Evolutionary conservation across 1,140 invertebrate species (phyloP).

Genomic region (Rhagoletis zephyria): DNA sequence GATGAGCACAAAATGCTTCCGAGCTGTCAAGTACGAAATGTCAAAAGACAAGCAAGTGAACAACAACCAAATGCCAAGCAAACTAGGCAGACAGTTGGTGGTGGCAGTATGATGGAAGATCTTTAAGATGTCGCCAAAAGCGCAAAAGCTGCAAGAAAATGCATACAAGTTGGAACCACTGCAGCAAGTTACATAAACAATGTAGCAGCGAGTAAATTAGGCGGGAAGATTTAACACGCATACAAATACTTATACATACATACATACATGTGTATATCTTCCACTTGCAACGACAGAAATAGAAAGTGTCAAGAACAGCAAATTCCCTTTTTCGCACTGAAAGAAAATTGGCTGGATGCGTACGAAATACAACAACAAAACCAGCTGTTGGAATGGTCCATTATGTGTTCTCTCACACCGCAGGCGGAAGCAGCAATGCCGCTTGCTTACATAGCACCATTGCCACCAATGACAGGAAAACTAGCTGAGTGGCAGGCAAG

Average conservation of each 20-base stretch:
- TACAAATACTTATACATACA: background rate
- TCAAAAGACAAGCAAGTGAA: slow-evolving; percentile 46
- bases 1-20: slow-evolving; percentile 21
- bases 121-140: slow-evolving; percentile 44
- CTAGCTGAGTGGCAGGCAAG: background rate
- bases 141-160: background rate
- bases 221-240: background rate
- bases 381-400: background rate
- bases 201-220: background rate
- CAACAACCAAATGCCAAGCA: slow-evolving; percentile 42
- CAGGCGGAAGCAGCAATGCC: background rate
- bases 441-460: background rate
- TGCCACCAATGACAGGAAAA: background rate
- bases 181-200: background rate
- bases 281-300: background rate
- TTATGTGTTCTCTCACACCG: background rate
- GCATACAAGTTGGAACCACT: background rate
- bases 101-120: slow-evolving; percentile 40
- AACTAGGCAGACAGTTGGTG: background rate
- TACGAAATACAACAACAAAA: background rate
- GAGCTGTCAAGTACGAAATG: slow-evolving; percentile 42
- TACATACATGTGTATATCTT: background rate
- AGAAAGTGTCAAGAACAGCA: slow-evolving; percentile 50
- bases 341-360: background rate
- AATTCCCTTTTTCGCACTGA: background rate